These are phyloP conservation scores for Sphaeridia pumilis DNA, from an alignment of 2,888 invertebrate species.

Conservation along the genomic window DNA sequence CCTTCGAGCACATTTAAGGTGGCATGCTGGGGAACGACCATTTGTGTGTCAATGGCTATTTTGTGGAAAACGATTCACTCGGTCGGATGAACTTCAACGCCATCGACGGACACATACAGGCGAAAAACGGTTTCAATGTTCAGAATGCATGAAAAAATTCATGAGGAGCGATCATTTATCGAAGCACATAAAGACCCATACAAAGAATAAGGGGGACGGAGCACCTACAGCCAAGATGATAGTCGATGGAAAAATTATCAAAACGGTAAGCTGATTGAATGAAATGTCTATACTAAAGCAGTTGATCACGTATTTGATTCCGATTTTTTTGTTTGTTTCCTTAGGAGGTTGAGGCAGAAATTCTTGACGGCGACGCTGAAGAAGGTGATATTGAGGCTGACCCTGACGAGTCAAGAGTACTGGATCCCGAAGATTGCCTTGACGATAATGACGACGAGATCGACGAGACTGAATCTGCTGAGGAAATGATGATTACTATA, in stretches of 20 bases:
- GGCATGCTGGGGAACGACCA: conserved; percentile 91
- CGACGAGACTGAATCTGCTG: conserved; percentile 6
- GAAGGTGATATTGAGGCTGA: conserved; percentile 14
- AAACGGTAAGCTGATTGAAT: conserved; percentile 42
- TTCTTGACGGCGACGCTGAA: conserved; percentile 4
- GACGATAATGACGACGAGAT: conserved; percentile 18
- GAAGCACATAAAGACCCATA: conserved; percentile 81
- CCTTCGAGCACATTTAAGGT: conserved; percentile 68
- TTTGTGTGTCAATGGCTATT: conserved; percentile 92
- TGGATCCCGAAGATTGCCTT: conserved; percentile 4
- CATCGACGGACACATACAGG: conserved; percentile 85
- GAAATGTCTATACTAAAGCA: background rate
- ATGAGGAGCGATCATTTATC: conserved; percentile 86
- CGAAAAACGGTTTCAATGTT: conserved; percentile 81
- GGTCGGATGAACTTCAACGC: conserved; percentile 54
- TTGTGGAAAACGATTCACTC: conserved; percentile 68
- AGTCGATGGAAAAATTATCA: conserved; percentile 33
- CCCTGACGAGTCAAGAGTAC: background rate
- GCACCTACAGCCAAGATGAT: conserved; percentile 10
- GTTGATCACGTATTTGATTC: background rate
- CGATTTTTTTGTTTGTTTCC: background rate
- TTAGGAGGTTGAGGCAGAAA: conserved; percentile 14
- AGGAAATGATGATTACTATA: conserved; percentile 59
- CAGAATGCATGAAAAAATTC: conserved; percentile 77
- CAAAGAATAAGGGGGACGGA: conserved; percentile 42